A percentile compares a stretch with the other conserved stretches of the same genome.
These are phyloP conservation scores for Baccha elongata DNA, from an alignment of 2,888 invertebrate genomes.

Conservation along the genomic window DNA sequence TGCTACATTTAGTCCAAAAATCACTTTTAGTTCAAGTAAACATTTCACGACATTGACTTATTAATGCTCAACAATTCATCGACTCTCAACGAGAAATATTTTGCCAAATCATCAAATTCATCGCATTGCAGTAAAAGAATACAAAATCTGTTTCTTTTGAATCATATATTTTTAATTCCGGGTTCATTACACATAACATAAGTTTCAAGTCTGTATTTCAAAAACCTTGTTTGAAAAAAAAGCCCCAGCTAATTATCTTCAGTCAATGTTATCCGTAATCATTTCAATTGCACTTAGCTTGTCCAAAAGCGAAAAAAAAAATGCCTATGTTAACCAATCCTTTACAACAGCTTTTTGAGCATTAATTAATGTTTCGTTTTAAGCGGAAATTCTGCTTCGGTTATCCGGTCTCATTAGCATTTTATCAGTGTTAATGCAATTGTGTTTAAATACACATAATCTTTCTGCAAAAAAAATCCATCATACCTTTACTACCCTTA, in stretches of 20 bases:
- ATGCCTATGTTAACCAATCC: background rate
- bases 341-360: slow-evolving; percentile 21
- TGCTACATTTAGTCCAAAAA: too few species aligned
- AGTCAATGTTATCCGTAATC: background rate
- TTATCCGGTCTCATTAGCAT: slow-evolving; percentile 39
- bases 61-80: too few species aligned
- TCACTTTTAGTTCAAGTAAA: too few species aligned
- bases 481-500: slow-evolving; percentile 4
- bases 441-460: slow-evolving; percentile 25
- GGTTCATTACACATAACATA: too few species aligned
- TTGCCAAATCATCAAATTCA: too few species aligned
- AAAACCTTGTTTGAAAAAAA: background rate
- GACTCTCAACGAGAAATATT: too few species aligned
- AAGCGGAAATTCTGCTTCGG: slow-evolving; percentile 22
- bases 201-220: background rate
- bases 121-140: too few species aligned
- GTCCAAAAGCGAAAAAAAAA: background rate
- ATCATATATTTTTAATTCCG: too few species aligned
- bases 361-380: slow-evolving; percentile 22
- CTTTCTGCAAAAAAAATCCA: slow-evolving; percentile 4
- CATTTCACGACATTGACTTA: too few species aligned
- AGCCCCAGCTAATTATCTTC: background rate
- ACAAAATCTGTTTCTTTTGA: too few species aligned
- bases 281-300: background rate
- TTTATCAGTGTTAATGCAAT: slow-evolving; percentile 37